Evolutionary conservation across 2,113 vertebrate genomes (phyloP).

Genomic region (Rhadina sibilatrix): DNA sequence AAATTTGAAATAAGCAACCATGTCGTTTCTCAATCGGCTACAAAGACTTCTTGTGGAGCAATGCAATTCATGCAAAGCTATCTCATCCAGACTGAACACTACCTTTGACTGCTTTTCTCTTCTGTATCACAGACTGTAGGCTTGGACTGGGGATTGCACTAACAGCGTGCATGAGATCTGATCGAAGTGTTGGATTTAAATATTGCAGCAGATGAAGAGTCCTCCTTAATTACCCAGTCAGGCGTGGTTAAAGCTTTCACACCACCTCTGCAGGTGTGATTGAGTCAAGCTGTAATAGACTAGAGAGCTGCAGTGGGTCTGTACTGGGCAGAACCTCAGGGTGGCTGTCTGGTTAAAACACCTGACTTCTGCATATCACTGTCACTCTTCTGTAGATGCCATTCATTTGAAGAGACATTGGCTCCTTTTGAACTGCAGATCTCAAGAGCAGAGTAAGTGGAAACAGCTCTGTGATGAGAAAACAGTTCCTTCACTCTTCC

Average conservation of each 20-base stretch:
- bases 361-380: neutral
- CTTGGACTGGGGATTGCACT: neutral
- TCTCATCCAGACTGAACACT: neutral
- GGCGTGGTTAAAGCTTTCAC: neutral
- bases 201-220: neutral
- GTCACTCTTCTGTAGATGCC: neutral
- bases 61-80: neutral
- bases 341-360: neutral
- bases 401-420: neutral
- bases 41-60: neutral
- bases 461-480: neutral
- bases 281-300: neutral
- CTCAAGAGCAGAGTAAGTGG: neutral
- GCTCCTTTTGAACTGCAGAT: conserved; percentile 10
- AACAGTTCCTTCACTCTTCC: neutral
- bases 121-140: neutral
- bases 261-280: neutral
- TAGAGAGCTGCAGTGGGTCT: neutral
- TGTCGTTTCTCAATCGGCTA: neutral
- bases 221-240: neutral
- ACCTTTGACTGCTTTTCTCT: neutral
- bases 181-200: neutral
- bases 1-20: neutral
- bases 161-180: neutral
- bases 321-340: neutral